Evolutionary conservation across 2,888 invertebrate genomes (phyloP).

Genomic region (Eupithecia dodoneata): DNA sequence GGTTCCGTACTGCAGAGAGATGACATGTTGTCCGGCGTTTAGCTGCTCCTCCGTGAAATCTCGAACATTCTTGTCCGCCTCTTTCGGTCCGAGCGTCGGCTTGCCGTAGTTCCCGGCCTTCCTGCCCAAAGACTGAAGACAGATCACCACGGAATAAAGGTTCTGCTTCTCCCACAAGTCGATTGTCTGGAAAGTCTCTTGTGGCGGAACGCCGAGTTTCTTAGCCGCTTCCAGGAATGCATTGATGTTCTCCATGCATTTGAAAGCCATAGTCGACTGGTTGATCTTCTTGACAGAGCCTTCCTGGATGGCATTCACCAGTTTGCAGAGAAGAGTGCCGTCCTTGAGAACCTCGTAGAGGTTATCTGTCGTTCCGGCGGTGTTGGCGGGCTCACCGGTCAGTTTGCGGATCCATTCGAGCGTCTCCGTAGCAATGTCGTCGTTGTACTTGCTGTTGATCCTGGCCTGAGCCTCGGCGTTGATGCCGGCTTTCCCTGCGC

Average conservation of each 20-base stretch:
- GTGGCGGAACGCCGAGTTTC: constrained; percentile 94
- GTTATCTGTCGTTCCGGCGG: constrained; percentile 94
- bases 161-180: constrained; percentile 99
- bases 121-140: constrained; percentile 96
- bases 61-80: constrained; percentile 96
- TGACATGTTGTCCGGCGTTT: constrained; percentile 95
- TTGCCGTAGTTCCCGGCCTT: constrained; percentile 94
- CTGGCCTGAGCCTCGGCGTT: constrained; percentile 79
- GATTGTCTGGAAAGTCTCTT: constrained; percentile 99
- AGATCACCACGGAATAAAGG: constrained; percentile 97
- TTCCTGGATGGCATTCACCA: constrained; percentile 93
- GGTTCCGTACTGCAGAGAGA: constrained; percentile 97
- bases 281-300: constrained; percentile 97
- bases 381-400: constrained; percentile 91
- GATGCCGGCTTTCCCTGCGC: constrained; percentile 80
- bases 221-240: constrained; percentile 94
- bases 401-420: constrained; percentile 96
- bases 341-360: constrained; percentile 95
- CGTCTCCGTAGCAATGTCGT: constrained; percentile 95
- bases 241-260: constrained; percentile 99
- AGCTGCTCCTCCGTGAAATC: constrained; percentile 97
- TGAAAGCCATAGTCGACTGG: constrained; percentile 95
- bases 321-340: constrained; percentile 94
- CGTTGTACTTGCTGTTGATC: constrained; percentile 98
- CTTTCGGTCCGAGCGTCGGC: constrained; percentile 97